These are phyloP conservation scores for Patagioenas fasciata DNA, from an alignment of 2,113 vertebrate genomes.

Conservation along the genomic window DNA sequence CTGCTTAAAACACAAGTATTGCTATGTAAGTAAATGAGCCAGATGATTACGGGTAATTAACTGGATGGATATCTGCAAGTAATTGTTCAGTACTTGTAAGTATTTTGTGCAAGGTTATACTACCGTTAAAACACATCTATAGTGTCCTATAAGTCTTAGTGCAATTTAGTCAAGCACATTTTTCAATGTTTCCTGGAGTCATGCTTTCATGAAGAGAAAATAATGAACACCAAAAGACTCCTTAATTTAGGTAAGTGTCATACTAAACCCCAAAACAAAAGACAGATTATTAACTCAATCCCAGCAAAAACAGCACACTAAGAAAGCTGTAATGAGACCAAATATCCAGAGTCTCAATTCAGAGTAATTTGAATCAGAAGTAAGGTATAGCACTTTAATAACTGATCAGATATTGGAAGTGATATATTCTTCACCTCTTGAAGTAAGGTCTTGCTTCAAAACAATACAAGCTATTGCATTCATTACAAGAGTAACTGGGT, in stretches of 20 bases:
- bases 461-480: not conserved
- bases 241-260: not conserved
- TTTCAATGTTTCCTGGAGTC: not conserved
- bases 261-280: too few species aligned
- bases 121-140: constrained; percentile 39
- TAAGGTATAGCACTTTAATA: not conserved
- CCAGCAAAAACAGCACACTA: too few species aligned
- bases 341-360: not conserved
- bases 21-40: constrained; percentile 26
- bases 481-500: not conserved
- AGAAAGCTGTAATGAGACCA: not conserved
- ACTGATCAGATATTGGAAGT: not conserved
- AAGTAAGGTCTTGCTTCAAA: not conserved
- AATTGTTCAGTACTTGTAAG: constrained; percentile 45
- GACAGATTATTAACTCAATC: too few species aligned
- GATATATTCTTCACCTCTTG: not conserved
- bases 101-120: constrained; percentile 21
- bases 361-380: not conserved
- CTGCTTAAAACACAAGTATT: constrained; percentile 16
- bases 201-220: not conserved
- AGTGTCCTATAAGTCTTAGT: constrained; percentile 23
- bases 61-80: constrained; percentile 25
- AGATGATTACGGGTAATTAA: constrained; percentile 61
- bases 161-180: constrained; percentile 22
- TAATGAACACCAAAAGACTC: not conserved